These are phyloP conservation scores for Hirtodrosophila histrioides DNA, from an alignment of 2,888 invertebrate genomes.

Conservation along the genomic window DNA sequence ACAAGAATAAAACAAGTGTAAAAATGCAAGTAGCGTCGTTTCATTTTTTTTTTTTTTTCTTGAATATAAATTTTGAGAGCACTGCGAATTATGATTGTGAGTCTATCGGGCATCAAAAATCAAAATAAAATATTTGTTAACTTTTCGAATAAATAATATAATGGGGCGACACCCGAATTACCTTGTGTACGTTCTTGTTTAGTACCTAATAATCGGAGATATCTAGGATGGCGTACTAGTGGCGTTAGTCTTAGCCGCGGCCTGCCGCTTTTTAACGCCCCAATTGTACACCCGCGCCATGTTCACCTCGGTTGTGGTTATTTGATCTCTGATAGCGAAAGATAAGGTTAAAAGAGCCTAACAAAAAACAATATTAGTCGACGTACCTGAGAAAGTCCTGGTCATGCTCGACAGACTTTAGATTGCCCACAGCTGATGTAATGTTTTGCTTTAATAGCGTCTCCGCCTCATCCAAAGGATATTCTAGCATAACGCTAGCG, in stretches of 20 bases:
- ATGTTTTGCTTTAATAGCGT: slow-evolving; percentile 92
- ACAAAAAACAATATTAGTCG: background rate
- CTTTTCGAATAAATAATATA: slow-evolving; percentile 64
- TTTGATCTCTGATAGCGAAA: slow-evolving; percentile 90
- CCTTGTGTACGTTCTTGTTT: slow-evolving; percentile 24
- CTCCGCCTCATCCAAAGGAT: slow-evolving; percentile 95
- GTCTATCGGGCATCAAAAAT: slow-evolving; percentile 21
- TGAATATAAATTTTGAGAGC: slow-evolving; percentile 42
- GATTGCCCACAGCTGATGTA: slow-evolving; percentile 92
- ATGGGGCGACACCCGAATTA: slow-evolving; percentile 32
- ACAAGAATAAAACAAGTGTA: slow-evolving; percentile 43
- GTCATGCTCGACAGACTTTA: slow-evolving; percentile 94
- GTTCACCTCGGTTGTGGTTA: slow-evolving; percentile 99
- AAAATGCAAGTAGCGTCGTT: slow-evolving; percentile 38
- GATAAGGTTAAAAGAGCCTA: background rate
- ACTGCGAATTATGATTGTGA: slow-evolving; percentile 17
- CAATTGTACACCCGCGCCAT: slow-evolving; percentile 99
- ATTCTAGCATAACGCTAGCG: slow-evolving; percentile 99
- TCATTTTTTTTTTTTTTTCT: slow-evolving; percentile 19
- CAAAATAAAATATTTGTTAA: slow-evolving; percentile 14
- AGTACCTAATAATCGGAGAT: slow-evolving; percentile 14
- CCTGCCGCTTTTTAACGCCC: slow-evolving; percentile 96
- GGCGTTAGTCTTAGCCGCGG: slow-evolving; percentile 86
- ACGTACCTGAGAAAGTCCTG: slow-evolving; percentile 94
- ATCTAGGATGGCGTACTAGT: slow-evolving; percentile 51